phyloP scores from a whole-genome alignment of 1,140 invertebrate species.

The Chrysoperla carnea region DNA sequence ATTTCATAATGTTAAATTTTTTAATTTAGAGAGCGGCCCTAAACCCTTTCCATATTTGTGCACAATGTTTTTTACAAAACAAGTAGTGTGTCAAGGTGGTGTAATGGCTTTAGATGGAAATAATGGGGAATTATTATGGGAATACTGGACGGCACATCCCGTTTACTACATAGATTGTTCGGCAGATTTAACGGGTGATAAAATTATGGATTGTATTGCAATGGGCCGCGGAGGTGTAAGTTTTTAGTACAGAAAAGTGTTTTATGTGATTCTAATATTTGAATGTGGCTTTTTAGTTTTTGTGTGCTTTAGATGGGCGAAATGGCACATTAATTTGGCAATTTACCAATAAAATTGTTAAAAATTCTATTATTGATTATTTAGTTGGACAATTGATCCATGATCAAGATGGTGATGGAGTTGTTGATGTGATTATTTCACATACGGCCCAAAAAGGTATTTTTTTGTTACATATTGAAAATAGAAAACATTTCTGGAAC shows the following conservation, averaged over 20 bases:
- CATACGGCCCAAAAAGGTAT: constrained; percentile 34
- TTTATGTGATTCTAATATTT: constrained; percentile 11
- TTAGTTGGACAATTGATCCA: constrained; percentile 51
- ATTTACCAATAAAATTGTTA: constrained; percentile 25
- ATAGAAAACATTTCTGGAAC: too few relatives aligned
- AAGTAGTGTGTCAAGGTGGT: constrained; percentile 53
- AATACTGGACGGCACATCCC: constrained; percentile 51
- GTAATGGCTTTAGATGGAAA: constrained; percentile 56
- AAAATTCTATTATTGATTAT: constrained; percentile 24
- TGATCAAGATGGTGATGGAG: constrained; percentile 53
- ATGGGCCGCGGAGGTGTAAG: constrained; percentile 53
- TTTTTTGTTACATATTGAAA: too few relatives aligned
- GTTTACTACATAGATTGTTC: constrained; percentile 60
- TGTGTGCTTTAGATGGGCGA: constrained; percentile 46
- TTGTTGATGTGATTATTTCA: constrained; percentile 52
- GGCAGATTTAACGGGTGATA: constrained; percentile 52
- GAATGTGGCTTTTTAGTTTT: constrained; percentile 29
- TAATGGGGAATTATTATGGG: constrained; percentile 57
- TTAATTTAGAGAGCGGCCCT: neutral
- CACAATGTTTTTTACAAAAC: constrained; percentile 42
- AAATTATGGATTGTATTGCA: constrained; percentile 51
- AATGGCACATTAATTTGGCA: constrained; percentile 52
- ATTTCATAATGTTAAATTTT: neutral
- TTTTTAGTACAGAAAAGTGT: constrained; percentile 3
- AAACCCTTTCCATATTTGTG: constrained; percentile 26